These are phyloP conservation scores for Gambusia holbrooki DNA, from an alignment of 2,113 vertebrate genomes.

Conservation along the genomic window DNA sequence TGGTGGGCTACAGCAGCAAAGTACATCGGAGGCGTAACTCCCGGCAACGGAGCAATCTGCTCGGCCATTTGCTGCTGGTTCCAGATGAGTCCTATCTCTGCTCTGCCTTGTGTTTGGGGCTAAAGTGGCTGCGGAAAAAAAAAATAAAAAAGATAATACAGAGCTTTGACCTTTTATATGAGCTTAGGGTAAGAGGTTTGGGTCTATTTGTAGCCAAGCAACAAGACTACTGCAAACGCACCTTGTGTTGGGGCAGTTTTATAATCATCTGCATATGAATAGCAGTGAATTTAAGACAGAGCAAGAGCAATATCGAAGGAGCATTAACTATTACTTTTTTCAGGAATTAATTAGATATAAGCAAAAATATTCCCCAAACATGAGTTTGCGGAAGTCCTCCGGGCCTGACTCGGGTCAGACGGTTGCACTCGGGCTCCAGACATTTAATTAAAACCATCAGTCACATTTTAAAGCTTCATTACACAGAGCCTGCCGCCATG, in stretches of 20 bases:
- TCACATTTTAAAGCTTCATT: slow-evolving; percentile 41
- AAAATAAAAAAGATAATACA: neutral
- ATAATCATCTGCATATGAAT: neutral
- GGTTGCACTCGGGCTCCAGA: slow-evolving; percentile 12
- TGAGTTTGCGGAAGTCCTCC: slow-evolving; percentile 14
- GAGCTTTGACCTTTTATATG: slow-evolving; percentile 13
- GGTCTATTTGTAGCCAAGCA: slow-evolving; percentile 21
- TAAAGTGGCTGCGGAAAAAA: slow-evolving; percentile 4
- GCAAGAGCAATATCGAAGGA: neutral
- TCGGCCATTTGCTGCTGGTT: slow-evolving; percentile 15
- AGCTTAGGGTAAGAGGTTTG: slow-evolving; percentile 4
- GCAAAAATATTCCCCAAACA: neutral
- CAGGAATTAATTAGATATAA: neutral
- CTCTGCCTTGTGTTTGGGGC: neutral
- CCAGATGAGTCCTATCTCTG: slow-evolving; percentile 2
- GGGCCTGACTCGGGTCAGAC: slow-evolving; percentile 37
- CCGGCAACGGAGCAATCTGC: slow-evolving; percentile 3
- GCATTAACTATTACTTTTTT: neutral
- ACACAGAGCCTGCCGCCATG: slow-evolving; percentile 31
- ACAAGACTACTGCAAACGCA: slow-evolving; percentile 1
- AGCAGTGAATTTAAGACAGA: neutral
- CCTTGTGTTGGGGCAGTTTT: neutral
- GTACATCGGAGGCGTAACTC: slow-evolving; percentile 33
- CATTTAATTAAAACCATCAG: slow-evolving; percentile 61
- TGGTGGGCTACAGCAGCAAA: slow-evolving; percentile 21